phyloP scores from a whole-genome alignment of 2,113 vertebrate genomes.

The Melanostigma gelatinosum region DNA sequence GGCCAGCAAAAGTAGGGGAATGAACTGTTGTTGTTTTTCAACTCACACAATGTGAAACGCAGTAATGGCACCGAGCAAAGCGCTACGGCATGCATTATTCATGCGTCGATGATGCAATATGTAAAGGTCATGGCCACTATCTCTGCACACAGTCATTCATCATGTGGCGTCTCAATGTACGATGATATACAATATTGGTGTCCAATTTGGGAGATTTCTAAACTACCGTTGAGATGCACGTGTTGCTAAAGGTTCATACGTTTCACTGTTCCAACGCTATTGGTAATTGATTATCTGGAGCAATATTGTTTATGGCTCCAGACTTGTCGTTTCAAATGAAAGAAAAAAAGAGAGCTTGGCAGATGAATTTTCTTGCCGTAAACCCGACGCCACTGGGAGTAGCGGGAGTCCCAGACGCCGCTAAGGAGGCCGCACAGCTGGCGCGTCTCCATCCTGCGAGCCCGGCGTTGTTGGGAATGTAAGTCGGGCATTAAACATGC shows the following conservation, averaged over 20 bases:
- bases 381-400: slow-evolving; percentile 43
- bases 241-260: background rate
- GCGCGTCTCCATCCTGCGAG: slow-evolving; percentile 31
- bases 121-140: slow-evolving; percentile 76
- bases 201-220: slow-evolving; percentile 20
- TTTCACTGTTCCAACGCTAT: background rate
- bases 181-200: background rate
- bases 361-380: slow-evolving; percentile 54
- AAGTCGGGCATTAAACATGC: too few relatives aligned
- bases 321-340: slow-evolving; percentile 19
- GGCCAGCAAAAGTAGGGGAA: slow-evolving; percentile 71
- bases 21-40: slow-evolving; percentile 72
- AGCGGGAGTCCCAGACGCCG: slow-evolving; percentile 8
- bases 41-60: slow-evolving; percentile 74
- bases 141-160: slow-evolving; percentile 56
- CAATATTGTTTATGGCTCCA: slow-evolving; percentile 9
- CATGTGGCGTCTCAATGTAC: slow-evolving; percentile 19
- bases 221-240: background rate
- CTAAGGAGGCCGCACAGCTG: slow-evolving; percentile 66
- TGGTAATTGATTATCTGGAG: slow-evolving; percentile 28
- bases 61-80: slow-evolving; percentile 77
- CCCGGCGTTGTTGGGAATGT: slow-evolving; percentile 23
- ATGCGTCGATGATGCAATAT: slow-evolving; percentile 78
- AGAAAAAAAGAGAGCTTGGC: slow-evolving; percentile 36
- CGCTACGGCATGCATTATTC: slow-evolving; percentile 82